Conservation (phyloP, 2,888 invertebrate species). For the Oxytorus armatus region DNA sequence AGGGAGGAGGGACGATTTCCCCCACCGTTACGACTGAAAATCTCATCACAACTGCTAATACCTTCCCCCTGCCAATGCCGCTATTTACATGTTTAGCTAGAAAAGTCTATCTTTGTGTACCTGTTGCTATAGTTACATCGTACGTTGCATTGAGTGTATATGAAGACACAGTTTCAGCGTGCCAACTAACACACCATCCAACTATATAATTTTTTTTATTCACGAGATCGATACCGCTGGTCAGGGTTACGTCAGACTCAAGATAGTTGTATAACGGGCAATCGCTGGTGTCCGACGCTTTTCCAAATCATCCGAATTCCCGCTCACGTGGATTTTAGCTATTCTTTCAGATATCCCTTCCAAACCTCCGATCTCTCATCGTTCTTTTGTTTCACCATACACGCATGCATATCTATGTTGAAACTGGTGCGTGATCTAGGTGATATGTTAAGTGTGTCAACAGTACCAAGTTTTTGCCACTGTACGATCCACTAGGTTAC, state of each 20-base stretch:
- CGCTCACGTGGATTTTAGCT: background rate
- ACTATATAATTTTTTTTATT: constrained; percentile 67
- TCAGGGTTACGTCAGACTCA: constrained; percentile 76
- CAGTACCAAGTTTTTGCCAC: constrained; percentile 27
- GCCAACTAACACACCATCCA: constrained; percentile 43
- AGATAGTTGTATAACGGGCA: constrained; percentile 75
- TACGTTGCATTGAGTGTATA: background rate
- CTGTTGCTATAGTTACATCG: background rate
- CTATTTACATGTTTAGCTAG: background rate
- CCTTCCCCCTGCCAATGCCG: background rate
- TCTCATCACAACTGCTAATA: background rate
- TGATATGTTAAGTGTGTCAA: constrained; percentile 22
- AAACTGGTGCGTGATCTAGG: background rate
- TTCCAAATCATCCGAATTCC: constrained; percentile 23
- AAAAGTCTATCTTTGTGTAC: constrained; percentile 8
- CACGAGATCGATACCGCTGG: constrained; percentile 65
- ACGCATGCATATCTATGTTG: background rate
- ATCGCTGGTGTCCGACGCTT: constrained; percentile 34
- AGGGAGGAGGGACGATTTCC: background rate
- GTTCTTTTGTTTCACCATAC: background rate
- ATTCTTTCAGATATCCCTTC: background rate
- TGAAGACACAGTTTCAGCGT: constrained; percentile 56
- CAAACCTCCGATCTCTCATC: background rate
- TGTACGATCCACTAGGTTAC: constrained; percentile 4
- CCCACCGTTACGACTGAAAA: constrained; percentile 7